A percentile compares a stretch with the other conserved stretches of the same genome.
Conservation (phyloP, 2,797 vertebrate genomes). For the Enteromius viviparus region DNA sequence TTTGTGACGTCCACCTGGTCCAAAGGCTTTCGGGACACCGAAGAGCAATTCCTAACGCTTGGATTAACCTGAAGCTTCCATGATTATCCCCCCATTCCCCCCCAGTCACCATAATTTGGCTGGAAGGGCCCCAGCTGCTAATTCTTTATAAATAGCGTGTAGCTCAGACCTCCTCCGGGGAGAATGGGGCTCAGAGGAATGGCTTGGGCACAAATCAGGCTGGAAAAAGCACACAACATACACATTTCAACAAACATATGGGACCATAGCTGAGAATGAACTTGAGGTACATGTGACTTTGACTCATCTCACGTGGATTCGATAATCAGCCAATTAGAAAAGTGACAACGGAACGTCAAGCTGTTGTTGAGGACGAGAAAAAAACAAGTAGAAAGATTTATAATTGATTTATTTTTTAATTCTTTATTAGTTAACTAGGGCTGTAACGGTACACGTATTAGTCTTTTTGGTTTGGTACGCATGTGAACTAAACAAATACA, state of each 20-base stretch:
- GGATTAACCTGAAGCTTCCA: constrained; percentile 80
- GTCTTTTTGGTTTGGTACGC: not conserved
- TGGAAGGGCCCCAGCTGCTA: constrained; percentile 85
- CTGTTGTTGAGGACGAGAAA: not conserved
- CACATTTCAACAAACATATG: constrained; percentile 83
- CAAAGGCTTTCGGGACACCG: constrained; percentile 52
- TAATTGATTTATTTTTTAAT: not conserved
- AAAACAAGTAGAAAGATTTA: not conserved
- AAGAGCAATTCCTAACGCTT: constrained; percentile 74
- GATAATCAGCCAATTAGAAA: constrained; percentile 39
- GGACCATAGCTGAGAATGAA: constrained; percentile 76
- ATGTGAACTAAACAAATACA: not conserved
- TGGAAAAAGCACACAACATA: constrained; percentile 78
- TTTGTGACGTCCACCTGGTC: constrained; percentile 50
- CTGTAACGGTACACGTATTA: not conserved
- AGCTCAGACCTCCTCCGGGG: constrained; percentile 67
- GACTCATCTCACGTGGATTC: constrained; percentile 63
- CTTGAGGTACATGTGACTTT: constrained; percentile 75
- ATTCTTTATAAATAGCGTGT: constrained; percentile 83
- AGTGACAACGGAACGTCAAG: not conserved
- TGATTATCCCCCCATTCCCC: constrained; percentile 69
- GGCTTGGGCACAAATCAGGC: constrained; percentile 77
- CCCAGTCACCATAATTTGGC: constrained; percentile 70
- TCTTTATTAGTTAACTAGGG: not conserved
- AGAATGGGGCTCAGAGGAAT: constrained; percentile 77